phyloP scores from a whole-genome alignment of 2,797 vertebrate genomes.

The Tapirus indicus region DNA sequence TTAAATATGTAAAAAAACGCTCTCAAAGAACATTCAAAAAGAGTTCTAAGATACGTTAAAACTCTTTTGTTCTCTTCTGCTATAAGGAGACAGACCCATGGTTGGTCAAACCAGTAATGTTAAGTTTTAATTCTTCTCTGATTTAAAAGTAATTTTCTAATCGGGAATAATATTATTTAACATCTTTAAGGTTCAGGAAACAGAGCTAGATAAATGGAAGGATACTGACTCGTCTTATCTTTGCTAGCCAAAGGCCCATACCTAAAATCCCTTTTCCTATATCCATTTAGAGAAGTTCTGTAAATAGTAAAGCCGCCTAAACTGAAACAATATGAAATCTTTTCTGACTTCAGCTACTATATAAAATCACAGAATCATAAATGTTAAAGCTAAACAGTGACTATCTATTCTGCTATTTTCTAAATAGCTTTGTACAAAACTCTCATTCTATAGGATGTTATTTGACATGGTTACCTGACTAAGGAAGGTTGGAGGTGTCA shows the following conservation, averaged over 20 bases:
- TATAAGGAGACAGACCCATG: not conserved
- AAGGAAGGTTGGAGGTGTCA: not conserved
- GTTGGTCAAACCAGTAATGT: not conserved
- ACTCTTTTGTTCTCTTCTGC: not conserved
- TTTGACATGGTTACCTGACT: not conserved
- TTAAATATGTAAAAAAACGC: slow-evolving; percentile 30
- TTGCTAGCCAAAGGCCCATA: not conserved
- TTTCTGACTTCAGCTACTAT: not conserved
- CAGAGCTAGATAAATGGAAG: not conserved
- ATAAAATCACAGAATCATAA: not conserved
- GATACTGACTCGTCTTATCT: not conserved
- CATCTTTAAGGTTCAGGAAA: slow-evolving; percentile 21
- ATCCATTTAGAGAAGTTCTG: not conserved
- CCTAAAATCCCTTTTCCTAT: not conserved
- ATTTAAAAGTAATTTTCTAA: not conserved
- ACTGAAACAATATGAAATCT: not conserved
- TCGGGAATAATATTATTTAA: not conserved
- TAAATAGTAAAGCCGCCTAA: not conserved
- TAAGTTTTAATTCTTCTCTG: not conserved
- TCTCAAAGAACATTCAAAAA: slow-evolving; percentile 19
- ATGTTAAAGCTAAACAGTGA: not conserved
- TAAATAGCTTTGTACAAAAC: not conserved
- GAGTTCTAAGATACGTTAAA: slow-evolving; percentile 18
- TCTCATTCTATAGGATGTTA: not conserved
- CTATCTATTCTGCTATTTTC: not conserved